phyloP scores from a whole-genome alignment of 2,113 vertebrate genomes.

The Barnardius zonarius region DNA sequence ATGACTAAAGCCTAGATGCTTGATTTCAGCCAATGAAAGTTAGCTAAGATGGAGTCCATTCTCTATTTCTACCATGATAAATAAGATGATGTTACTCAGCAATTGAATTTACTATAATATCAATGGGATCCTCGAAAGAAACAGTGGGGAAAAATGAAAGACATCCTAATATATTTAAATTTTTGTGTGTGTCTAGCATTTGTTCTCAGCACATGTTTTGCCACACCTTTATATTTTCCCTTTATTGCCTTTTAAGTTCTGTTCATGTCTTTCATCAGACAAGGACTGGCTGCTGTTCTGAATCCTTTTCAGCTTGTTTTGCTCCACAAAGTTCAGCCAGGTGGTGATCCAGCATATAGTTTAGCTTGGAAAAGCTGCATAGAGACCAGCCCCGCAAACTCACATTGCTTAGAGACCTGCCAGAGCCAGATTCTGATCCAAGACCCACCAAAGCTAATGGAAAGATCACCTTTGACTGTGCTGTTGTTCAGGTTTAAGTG shows the following conservation, averaged over 20 bases:
- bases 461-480: background rate
- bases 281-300: background rate
- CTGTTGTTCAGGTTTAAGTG: background rate
- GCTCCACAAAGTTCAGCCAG: background rate
- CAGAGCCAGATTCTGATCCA: background rate
- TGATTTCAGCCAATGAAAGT: background rate
- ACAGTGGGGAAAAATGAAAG: background rate
- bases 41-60: background rate
- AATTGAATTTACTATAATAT: background rate
- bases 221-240: background rate
- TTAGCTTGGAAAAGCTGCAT: background rate
- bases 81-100: background rate
- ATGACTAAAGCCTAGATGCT: background rate
- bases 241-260: background rate
- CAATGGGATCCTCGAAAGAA: background rate
- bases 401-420: background rate
- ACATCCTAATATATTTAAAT: background rate
- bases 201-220: background rate
- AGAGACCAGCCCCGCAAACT: background rate
- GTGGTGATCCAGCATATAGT: background rate
- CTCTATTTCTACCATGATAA: background rate
- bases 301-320: constrained; percentile 5
- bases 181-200: background rate
- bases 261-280: background rate
- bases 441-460: background rate